A percentile compares a stretch with the other conserved stretches of the same genome.
phyloP scores from a whole-genome alignment of 2,113 vertebrate species.

The Odobenus rosmarus region DNA sequence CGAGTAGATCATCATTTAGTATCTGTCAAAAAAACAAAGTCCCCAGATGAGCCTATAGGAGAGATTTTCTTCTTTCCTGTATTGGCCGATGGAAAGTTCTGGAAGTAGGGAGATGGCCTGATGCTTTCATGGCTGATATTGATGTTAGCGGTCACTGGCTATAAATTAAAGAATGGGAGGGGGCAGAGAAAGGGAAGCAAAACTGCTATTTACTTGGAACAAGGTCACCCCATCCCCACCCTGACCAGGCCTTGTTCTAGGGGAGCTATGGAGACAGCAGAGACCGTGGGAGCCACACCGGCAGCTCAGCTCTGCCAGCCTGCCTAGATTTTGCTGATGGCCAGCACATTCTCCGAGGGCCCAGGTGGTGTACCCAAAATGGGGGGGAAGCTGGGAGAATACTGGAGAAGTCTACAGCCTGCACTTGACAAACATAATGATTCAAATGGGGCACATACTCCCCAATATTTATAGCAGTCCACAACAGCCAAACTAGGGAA shows the following conservation, averaged over 20 bases:
- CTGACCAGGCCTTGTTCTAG: slow-evolving; percentile 51
- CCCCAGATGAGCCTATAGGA: neutral
- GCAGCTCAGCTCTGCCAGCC: slow-evolving; percentile 51
- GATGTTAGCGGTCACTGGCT: neutral
- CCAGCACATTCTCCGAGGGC: neutral
- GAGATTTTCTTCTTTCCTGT: neutral
- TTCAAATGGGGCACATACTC: neutral
- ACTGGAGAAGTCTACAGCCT: neutral
- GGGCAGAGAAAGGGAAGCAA: slow-evolving; percentile 11
- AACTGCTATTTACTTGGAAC: slow-evolving; percentile 56
- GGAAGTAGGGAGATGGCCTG: neutral
- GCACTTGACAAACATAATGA: neutral
- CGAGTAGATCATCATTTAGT: neutral
- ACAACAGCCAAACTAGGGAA: neutral
- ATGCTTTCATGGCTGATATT: neutral
- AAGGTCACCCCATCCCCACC: slow-evolving; percentile 49
- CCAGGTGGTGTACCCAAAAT: neutral
- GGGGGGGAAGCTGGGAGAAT: neutral
- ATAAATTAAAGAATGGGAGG: slow-evolving; percentile 65
- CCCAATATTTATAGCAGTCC: neutral
- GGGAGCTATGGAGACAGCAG: slow-evolving; percentile 53
- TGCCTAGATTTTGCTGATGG: slow-evolving; percentile 41
- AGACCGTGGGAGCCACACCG: neutral
- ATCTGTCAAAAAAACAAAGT: neutral
- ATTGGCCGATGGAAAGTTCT: neutral